phyloP scores from a whole-genome alignment of 2,888 invertebrate species.

The Lutraria lutraria region DNA sequence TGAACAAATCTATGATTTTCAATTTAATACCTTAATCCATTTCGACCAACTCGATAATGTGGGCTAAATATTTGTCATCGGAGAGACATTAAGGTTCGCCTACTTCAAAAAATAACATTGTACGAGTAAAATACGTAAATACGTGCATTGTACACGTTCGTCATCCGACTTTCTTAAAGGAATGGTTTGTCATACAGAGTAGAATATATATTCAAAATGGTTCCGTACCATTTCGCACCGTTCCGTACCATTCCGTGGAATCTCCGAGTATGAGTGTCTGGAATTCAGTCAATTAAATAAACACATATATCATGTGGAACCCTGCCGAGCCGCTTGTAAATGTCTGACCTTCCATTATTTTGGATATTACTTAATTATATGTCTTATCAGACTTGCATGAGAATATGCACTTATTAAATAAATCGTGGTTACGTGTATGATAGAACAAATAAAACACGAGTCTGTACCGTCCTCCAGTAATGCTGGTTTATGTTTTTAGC shows the following conservation, averaged over 20 bases:
- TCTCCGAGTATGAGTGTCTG: background rate
- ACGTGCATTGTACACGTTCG: background rate
- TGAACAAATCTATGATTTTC: constrained; percentile 11
- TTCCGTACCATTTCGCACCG: too few species aligned
- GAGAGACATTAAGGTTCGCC: background rate
- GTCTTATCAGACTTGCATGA: background rate
- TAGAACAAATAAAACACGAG: background rate
- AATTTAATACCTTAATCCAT: background rate
- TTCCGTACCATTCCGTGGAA: constrained; percentile 14
- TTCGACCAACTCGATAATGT: background rate
- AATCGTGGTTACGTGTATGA: background rate
- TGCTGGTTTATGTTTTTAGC: too few species aligned
- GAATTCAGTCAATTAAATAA: constrained; percentile 8
- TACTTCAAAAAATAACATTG: constrained; percentile 21
- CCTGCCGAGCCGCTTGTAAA: background rate
- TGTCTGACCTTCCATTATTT: constrained; percentile 15
- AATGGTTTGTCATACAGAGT: background rate
- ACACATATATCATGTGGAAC: background rate
- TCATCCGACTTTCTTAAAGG: background rate
- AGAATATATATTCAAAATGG: background rate
- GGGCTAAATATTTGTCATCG: background rate
- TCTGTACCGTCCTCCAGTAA: too few species aligned
- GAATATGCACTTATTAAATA: background rate
- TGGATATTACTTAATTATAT: background rate
- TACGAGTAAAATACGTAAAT: background rate